Conservation (phyloP, 2,888 invertebrate species). For the Tachina grossa region DNA sequence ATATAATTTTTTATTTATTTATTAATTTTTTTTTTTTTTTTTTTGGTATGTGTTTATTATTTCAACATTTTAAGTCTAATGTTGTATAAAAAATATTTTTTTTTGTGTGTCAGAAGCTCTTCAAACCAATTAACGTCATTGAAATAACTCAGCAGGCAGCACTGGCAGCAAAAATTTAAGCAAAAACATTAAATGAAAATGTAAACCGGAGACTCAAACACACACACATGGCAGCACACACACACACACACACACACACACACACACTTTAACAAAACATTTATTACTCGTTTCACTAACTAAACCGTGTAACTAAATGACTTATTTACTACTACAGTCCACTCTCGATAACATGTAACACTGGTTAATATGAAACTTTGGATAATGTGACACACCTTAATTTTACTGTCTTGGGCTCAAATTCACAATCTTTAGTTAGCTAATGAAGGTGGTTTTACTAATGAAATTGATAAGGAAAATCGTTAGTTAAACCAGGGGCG, state of each 20-base stretch:
- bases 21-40: too few relatives aligned
- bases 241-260: not conserved
- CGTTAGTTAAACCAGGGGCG: too few relatives aligned
- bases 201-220: conserved; percentile 7
- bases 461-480: too few relatives aligned
- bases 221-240: not conserved
- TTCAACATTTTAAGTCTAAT: conserved; percentile 28
- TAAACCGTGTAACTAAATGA: not conserved
- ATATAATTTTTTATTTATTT: not conserved
- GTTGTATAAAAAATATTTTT: not conserved
- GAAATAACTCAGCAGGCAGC: conserved; percentile 41
- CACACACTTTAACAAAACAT: not conserved
- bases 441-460: too few relatives aligned
- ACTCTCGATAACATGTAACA: too few relatives aligned
- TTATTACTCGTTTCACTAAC: conserved; percentile 16
- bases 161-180: not conserved
- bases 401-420: too few relatives aligned
- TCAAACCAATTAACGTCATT: conserved; percentile 65
- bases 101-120: conserved; percentile 56
- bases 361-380: too few relatives aligned
- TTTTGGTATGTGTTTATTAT: not conserved
- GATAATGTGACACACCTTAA: too few relatives aligned
- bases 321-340: not conserved
- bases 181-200: conserved; percentile 27
- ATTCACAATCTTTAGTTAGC: too few relatives aligned